Conservation (phyloP, 2,888 invertebrate genomes). For the Pomacea canaliculata region DNA sequence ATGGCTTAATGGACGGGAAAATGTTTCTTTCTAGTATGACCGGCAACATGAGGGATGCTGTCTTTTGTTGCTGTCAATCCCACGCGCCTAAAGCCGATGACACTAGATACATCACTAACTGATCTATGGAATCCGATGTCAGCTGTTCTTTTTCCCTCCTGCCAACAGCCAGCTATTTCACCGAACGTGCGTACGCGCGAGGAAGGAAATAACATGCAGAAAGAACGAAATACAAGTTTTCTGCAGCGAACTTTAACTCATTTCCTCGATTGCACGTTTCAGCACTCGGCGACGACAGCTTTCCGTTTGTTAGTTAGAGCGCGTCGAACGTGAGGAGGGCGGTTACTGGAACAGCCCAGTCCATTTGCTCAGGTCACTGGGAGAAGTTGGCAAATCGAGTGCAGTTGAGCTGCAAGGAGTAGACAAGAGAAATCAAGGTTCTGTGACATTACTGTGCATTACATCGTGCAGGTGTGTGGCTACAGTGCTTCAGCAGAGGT, state of each 20-base stretch:
- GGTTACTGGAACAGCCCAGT: slow-evolving; percentile 24
- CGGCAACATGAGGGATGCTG: slow-evolving; percentile 1
- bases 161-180: neutral
- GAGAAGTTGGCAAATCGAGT: slow-evolving; percentile 27
- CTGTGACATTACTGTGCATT: neutral
- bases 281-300: no score
- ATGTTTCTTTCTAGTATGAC: neutral
- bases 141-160: slow-evolving; percentile 26
- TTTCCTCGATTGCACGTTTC: no score
- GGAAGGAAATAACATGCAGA: no score
- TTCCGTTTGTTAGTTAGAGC: neutral
- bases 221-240: no score
- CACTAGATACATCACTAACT: slow-evolving; percentile 30
- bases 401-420: slow-evolving; percentile 21
- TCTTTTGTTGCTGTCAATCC: slow-evolving; percentile 6
- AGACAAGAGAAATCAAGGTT: slow-evolving; percentile 19
- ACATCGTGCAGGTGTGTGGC: slow-evolving; percentile 21
- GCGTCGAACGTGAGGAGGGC: slow-evolving; percentile 1
- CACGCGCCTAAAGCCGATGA: slow-evolving; percentile 15
- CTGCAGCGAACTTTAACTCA: no score
- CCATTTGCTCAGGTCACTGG: slow-evolving; percentile 28
- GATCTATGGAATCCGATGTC: slow-evolving; percentile 32
- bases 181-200: no score
- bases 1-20: neutral
- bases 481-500: slow-evolving; percentile 6